These are phyloP conservation scores for Flexamia atlantica DNA, from an alignment of 2,888 invertebrate genomes.

Conservation along the genomic window DNA sequence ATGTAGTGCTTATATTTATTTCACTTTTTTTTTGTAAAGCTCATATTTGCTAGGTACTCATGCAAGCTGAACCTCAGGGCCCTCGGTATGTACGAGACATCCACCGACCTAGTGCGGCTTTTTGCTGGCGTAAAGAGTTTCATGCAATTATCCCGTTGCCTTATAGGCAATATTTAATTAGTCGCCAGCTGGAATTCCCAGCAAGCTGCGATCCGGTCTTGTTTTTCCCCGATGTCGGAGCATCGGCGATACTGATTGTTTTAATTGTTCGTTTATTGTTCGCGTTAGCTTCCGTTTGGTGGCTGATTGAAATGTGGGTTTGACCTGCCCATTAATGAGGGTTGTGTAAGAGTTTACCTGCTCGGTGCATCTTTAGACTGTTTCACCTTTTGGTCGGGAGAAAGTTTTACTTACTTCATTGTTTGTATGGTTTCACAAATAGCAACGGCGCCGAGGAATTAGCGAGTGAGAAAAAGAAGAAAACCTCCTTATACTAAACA, in stretches of 20 bases:
- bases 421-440: too few relatives aligned
- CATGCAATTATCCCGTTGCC: constrained; percentile 39
- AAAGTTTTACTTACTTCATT: too few relatives aligned
- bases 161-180: constrained; percentile 56
- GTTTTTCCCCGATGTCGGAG: constrained; percentile 44
- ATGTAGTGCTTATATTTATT: too few relatives aligned
- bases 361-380: background rate
- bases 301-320: constrained; percentile 24
- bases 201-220: background rate
- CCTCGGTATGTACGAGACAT: background rate
- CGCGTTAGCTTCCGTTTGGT: constrained; percentile 29
- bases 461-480: too few relatives aligned
- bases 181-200: constrained; percentile 1
- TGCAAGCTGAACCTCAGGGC: too few relatives aligned
- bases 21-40: too few relatives aligned
- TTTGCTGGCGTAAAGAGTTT: constrained; percentile 16
- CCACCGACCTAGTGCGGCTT: constrained; percentile 23
- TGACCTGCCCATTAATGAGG: constrained; percentile 9
- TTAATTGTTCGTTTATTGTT: constrained; percentile 47
- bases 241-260: constrained; percentile 38
- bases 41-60: too few relatives aligned
- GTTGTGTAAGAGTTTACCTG: constrained; percentile 2
- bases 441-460: too few relatives aligned
- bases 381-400: background rate
- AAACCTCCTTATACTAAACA: too few relatives aligned